Conservation (phyloP, 2,888 invertebrate species). For the Netelia melanura region DNA sequence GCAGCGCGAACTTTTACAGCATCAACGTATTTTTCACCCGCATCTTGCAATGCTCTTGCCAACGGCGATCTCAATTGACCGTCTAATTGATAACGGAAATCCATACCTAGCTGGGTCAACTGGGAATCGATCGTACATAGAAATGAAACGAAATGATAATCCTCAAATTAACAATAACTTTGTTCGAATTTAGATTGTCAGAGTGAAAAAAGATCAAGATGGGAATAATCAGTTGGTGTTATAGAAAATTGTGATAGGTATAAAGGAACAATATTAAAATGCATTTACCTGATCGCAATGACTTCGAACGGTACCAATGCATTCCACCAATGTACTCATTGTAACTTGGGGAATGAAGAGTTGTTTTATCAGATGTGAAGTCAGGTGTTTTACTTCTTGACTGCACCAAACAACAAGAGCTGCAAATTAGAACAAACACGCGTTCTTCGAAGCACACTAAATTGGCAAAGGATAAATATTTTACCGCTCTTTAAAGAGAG, state of each 20-base stretch:
- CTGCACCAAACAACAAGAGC: conserved; percentile 97
- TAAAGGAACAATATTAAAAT: no score
- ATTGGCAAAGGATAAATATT: no score
- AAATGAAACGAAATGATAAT: conserved; percentile 26
- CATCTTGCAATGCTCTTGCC: conserved; percentile 91
- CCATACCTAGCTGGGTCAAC: conserved; percentile 90
- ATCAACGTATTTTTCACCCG: conserved; percentile 93
- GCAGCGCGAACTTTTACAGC: conserved; percentile 91
- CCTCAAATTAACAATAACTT: not conserved
- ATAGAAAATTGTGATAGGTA: no score
- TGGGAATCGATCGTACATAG: conserved; percentile 78
- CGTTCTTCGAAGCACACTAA: conserved; percentile 1
- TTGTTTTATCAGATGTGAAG: conserved; percentile 93
- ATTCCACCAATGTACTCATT: conserved; percentile 93
- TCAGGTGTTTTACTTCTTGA: conserved; percentile 92
- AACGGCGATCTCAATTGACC: conserved; percentile 92
- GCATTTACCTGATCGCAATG: conserved; percentile 88
- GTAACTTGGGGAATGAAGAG: conserved; percentile 96
- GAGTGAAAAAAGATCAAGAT: no score
- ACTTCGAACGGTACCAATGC: conserved; percentile 92
- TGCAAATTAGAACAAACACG: conserved; percentile 77
- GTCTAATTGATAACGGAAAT: conserved; percentile 96
- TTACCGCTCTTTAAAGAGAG: conserved; percentile 8
- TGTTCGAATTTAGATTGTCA: no score
- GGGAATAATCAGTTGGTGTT: no score